Conservation (phyloP, 1,140 invertebrate species). For the Camponotus floridanus region DNA sequence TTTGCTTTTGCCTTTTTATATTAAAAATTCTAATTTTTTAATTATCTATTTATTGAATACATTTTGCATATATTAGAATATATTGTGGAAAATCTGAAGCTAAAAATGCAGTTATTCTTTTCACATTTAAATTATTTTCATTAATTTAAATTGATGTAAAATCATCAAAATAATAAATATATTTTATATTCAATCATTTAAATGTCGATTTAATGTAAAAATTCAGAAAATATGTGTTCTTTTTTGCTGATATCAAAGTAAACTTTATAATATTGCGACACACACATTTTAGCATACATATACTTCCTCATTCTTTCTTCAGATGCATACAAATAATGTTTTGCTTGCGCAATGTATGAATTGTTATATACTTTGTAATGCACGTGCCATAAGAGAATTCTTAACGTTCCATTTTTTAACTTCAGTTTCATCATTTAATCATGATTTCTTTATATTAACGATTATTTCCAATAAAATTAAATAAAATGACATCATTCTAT, state of each 20-base stretch:
- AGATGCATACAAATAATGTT: neutral
- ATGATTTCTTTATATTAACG: constrained; percentile 24
- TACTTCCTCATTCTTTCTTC: constrained; percentile 3
- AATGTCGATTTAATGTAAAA: neutral
- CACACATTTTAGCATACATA: neutral
- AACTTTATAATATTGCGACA: constrained; percentile 7
- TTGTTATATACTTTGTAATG: constrained; percentile 38
- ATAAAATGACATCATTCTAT: constrained; percentile 14
- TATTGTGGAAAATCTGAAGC: neutral
- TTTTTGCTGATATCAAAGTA: neutral
- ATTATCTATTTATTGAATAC: neutral
- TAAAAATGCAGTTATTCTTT: neutral
- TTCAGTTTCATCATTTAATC: constrained; percentile 9
- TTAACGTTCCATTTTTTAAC: neutral
- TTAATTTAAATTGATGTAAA: neutral
- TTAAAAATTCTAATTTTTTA: neutral
- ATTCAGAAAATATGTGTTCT: neutral
- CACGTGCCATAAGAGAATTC: constrained; percentile 17
- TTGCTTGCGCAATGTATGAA: constrained; percentile 25
- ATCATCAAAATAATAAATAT: neutral
- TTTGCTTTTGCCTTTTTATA: neutral
- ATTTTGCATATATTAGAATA: constrained; percentile 4
- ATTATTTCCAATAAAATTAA: neutral
- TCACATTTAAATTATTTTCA: neutral
- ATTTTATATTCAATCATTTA: neutral